Conservation (phyloP, 2,113 vertebrate genomes). For the Leptocoma aspasia region DNA sequence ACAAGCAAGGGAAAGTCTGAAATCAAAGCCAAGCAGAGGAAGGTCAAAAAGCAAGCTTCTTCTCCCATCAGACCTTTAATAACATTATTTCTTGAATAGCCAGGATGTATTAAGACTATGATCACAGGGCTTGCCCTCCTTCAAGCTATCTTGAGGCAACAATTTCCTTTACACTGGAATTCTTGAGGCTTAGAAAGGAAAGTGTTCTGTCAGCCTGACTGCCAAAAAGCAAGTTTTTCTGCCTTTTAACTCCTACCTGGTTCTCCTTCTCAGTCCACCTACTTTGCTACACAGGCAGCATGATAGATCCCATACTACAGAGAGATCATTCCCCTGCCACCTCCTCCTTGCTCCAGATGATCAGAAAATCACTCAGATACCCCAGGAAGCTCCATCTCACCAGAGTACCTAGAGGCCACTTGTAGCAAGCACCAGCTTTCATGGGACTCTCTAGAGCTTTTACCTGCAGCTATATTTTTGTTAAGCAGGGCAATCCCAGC, state of each 20-base stretch:
- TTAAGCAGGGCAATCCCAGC: neutral
- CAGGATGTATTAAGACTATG: neutral
- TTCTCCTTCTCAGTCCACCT: neutral
- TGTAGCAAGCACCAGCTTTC: neutral
- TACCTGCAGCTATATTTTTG: neutral
- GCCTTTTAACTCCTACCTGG: neutral
- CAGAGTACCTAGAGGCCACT: neutral
- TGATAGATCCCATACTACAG: rapidly evolving
- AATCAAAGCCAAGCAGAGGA: neutral
- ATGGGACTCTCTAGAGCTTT: neutral
- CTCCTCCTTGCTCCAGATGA: neutral
- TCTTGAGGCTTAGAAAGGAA: neutral
- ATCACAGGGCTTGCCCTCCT: neutral
- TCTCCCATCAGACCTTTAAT: neutral
- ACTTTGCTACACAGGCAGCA: neutral
- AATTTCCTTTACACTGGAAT: neutral
- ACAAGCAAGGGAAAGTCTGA: neutral
- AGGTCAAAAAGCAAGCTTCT: neutral
- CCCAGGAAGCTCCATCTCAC: neutral
- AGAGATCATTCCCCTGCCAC: neutral
- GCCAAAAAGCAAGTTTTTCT: neutral
- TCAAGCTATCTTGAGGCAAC: neutral
- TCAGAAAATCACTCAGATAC: neutral
- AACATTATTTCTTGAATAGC: neutral
- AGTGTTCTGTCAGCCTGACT: neutral